Evolutionary conservation across 2,113 vertebrate species (phyloP), one percentile per base, ranked within the genome.

Genomic region (Hirundichthys speculiger): DNA sequence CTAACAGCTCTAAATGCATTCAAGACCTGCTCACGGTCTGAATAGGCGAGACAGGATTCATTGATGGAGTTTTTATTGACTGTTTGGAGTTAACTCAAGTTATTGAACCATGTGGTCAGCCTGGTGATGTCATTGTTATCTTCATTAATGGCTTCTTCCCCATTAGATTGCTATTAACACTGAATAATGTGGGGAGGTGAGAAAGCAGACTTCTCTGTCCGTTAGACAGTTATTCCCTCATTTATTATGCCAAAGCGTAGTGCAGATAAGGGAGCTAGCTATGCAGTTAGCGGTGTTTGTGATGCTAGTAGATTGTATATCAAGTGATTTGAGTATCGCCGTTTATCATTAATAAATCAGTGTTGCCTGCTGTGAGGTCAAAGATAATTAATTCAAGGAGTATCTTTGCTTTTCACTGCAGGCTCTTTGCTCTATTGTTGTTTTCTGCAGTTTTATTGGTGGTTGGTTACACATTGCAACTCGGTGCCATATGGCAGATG

Each of bases 51-150:
- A 51, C 55, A 54, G 64, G 61, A 65, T 72, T 87, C 67, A 89
- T 91, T 84, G 85, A 89, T 89, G 74, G 75, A 53, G 62, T 59
- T 82, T 83, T 81, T 80, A 88, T 88, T 85, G 88, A 87, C 78
- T 73, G 83, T 48, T 80, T 70, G 70, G 59, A 75, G 60, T 90
- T 86, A 83, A 90, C 76, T 83, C 64, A 56, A 47, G 19, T 20
- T 64, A 82, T 68, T 68, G 75, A 89, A 68, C 65, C 66, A 13
- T 64, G 73, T 53, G 76, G 73, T 72, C 78, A 56, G 52, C 65
- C 69, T 24, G 70, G 40, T 88, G 89, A 91, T 90, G 89, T 91
- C 89, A 91, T 79, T 48, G 45, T 56, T 73, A 24, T 64, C 54
- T 18, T 72, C 50, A 72, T 75, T 70, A 54, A 68, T 56, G 68